These are phyloP conservation scores for Manis pentadactyla DNA, from an alignment of 2,797 vertebrate species.

Conservation along the genomic window DNA sequence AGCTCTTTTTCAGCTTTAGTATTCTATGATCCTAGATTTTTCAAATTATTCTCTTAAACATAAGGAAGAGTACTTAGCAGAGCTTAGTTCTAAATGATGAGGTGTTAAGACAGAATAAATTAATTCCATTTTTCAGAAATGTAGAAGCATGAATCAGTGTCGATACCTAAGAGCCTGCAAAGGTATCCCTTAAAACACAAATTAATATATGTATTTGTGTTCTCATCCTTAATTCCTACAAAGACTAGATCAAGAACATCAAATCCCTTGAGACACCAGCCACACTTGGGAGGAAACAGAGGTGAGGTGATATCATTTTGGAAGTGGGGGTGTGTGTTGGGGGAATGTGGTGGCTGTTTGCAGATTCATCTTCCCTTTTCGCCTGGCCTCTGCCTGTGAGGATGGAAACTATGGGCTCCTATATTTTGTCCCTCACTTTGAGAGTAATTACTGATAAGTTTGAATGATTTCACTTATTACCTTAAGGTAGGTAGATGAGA, in stretches of 20 bases:
- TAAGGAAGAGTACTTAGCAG: neutral
- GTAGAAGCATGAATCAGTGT: neutral
- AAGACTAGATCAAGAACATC: neutral
- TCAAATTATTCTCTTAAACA: neutral
- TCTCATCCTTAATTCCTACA: neutral
- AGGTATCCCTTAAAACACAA: neutral
- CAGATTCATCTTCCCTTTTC: neutral
- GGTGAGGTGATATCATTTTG: neutral
- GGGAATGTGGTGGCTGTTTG: neutral
- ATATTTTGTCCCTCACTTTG: neutral
- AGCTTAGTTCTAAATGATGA: neutral
- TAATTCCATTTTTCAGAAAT: neutral
- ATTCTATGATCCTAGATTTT: neutral
- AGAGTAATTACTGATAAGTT: neutral
- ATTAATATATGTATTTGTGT: neutral
- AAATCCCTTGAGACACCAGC: neutral
- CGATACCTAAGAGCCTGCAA: neutral
- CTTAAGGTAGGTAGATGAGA: neutral
- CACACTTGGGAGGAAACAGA: neutral
- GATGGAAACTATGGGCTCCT: neutral
- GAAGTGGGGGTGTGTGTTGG: neutral
- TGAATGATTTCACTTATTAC: neutral
- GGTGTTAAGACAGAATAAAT: neutral
- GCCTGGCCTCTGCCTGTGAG: neutral
- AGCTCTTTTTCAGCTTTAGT: neutral